Conservation (phyloP, 2,888 invertebrate species). For the Eupithecia tripunctaria region DNA sequence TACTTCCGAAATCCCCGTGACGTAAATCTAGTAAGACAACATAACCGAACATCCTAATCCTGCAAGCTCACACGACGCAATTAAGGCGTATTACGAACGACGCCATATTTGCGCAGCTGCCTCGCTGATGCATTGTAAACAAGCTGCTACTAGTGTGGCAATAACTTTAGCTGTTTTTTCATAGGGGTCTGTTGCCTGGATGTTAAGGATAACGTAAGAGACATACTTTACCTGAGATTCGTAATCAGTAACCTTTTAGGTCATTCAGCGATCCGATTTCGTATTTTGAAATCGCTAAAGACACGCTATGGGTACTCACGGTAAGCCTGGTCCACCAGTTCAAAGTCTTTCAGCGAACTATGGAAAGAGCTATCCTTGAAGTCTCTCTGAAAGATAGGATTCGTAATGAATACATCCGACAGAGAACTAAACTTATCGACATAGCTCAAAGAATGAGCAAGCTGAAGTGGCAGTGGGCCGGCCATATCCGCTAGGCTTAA, state of each 20-base stretch:
- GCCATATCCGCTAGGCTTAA: too few species aligned
- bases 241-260: not conserved
- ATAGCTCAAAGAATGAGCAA: too few species aligned
- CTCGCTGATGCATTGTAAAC: constrained; percentile 59
- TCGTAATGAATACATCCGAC: too few species aligned
- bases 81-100: constrained; percentile 51
- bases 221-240: too few species aligned
- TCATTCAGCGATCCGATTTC: not conserved
- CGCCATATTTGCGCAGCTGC: constrained; percentile 63
- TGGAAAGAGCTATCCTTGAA: too few species aligned
- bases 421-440: too few species aligned
- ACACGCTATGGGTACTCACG: too few species aligned
- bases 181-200: not conserved
- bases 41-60: constrained; percentile 37
- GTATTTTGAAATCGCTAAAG: not conserved
- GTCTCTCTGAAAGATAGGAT: too few species aligned
- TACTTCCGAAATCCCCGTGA: constrained; percentile 2
- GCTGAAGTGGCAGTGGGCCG: too few species aligned
- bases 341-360: too few species aligned
- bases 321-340: too few species aligned
- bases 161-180: constrained; percentile 46
- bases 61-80: constrained; percentile 51
- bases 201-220: not conserved
- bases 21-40: constrained; percentile 22
- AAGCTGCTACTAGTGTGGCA: constrained; percentile 51